Conservation (phyloP, 1,140 invertebrate genomes). For the Drosophila tropicalis region DNA sequence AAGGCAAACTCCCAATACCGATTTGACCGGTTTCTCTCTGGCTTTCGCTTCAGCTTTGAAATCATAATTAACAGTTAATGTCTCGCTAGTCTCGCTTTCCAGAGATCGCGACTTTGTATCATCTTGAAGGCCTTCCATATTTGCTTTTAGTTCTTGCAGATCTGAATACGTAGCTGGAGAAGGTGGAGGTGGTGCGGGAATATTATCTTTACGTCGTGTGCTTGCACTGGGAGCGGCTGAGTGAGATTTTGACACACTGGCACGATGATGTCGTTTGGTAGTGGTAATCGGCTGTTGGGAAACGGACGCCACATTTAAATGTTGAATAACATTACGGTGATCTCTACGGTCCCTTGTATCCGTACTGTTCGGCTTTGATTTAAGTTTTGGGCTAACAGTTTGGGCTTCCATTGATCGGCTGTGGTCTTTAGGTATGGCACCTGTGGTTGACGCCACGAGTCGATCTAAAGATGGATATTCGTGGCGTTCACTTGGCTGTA, state of each 20-base stretch:
- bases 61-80: constrained; percentile 12
- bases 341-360: constrained; percentile 25
- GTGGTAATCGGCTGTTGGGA: constrained; percentile 20
- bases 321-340: constrained; percentile 8
- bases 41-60: neutral
- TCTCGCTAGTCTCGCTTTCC: constrained; percentile 52
- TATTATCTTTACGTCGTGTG: constrained; percentile 61
- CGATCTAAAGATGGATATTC: constrained; percentile 76
- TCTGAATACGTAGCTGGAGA: constrained; percentile 78
- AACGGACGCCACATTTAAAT: constrained; percentile 16
- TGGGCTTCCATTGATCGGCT: constrained; percentile 12
- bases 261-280: constrained; percentile 60
- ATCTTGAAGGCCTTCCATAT: constrained; percentile 70
- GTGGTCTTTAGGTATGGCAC: constrained; percentile 68
- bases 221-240: constrained; percentile 26
- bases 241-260: constrained; percentile 43
- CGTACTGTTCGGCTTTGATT: constrained; percentile 24
- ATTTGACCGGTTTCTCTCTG: neutral
- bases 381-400: constrained; percentile 25
- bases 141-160: constrained; percentile 72
- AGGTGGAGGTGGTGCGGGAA: constrained; percentile 74
- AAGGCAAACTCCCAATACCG: neutral
- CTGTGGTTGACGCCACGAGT: constrained; percentile 67
- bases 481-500: constrained; percentile 33
- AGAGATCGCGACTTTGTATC: constrained; percentile 70